Percentiles rank a stretch among this genome's conserved stretches.
phyloP scores from a whole-genome alignment of 2,888 invertebrate species.

The Malthinus seriepunctatus region DNA sequence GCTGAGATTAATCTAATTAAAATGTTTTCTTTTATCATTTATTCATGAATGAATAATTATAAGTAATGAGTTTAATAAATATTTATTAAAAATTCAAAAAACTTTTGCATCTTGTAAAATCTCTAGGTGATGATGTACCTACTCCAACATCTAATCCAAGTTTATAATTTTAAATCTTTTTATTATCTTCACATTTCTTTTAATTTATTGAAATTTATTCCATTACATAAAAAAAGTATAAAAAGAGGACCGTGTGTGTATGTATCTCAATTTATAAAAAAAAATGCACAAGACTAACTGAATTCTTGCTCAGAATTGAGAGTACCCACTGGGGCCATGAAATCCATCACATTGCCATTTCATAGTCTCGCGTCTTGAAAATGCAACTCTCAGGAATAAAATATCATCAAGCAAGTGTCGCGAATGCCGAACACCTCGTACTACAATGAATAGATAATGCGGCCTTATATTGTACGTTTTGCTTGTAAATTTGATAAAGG shows the following conservation, averaged over 20 bases:
- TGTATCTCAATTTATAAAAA: background rate
- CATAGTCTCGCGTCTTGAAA: constrained; percentile 44
- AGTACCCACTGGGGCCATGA: constrained; percentile 52
- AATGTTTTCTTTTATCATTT: background rate
- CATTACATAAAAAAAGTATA: no score
- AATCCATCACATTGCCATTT: constrained; percentile 54
- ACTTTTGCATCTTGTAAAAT: no score
- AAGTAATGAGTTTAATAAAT: no score
- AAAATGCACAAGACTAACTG: constrained; percentile 43
- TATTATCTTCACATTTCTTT: no score
- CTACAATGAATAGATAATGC: constrained; percentile 48
- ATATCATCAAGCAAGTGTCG: constrained; percentile 46
- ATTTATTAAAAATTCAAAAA: no score
- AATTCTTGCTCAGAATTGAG: constrained; percentile 51
- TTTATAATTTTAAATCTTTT: no score
- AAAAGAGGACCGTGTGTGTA: no score
- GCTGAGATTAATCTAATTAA: background rate
- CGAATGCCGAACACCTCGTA: constrained; percentile 36
- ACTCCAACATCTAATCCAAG: no score
- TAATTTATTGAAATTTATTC: no score
- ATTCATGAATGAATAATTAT: no score
- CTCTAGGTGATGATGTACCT: no score
- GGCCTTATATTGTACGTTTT: constrained; percentile 39
- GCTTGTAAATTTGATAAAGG: constrained; percentile 37
- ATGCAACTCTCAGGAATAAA: constrained; percentile 41